phyloP scores from a whole-genome alignment of 2,888 invertebrate species.

The Ophion ventricosus region DNA sequence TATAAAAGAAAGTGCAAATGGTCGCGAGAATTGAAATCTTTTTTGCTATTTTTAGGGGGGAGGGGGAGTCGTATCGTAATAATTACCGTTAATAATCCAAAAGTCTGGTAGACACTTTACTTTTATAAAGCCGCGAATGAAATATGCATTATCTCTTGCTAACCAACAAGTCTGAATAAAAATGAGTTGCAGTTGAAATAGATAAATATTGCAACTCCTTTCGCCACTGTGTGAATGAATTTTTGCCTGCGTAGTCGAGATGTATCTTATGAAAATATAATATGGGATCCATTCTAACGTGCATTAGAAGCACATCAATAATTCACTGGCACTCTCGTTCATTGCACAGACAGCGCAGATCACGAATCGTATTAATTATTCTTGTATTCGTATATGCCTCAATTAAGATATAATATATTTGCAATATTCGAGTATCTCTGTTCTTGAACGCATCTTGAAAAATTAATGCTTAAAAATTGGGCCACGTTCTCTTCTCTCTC shows the following conservation, averaged over 20 bases:
- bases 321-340: constrained; percentile 10
- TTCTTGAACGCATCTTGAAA: constrained; percentile 33
- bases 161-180: not conserved
- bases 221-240: constrained; percentile 8
- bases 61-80: not conserved
- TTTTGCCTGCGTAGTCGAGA: constrained; percentile 4
- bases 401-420: constrained; percentile 11
- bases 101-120: not conserved
- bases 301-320: constrained; percentile 40
- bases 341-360: not conserved
- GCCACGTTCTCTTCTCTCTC: constrained; percentile 31
- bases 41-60: not conserved
- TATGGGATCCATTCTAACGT: constrained; percentile 21
- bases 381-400: not conserved
- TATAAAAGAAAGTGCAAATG: no score
- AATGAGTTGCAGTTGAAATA: not conserved
- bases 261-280: constrained; percentile 12
- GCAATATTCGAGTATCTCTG: constrained; percentile 4
- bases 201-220: not conserved
- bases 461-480: constrained; percentile 56
- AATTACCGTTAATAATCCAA: not conserved
- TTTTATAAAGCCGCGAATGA: not conserved
- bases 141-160: not conserved
- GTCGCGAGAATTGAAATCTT: not conserved
- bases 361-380: not conserved